These are phyloP conservation scores for Anser cygnoides DNA, from an alignment of 2,113 vertebrate genomes.

Conservation along the genomic window DNA sequence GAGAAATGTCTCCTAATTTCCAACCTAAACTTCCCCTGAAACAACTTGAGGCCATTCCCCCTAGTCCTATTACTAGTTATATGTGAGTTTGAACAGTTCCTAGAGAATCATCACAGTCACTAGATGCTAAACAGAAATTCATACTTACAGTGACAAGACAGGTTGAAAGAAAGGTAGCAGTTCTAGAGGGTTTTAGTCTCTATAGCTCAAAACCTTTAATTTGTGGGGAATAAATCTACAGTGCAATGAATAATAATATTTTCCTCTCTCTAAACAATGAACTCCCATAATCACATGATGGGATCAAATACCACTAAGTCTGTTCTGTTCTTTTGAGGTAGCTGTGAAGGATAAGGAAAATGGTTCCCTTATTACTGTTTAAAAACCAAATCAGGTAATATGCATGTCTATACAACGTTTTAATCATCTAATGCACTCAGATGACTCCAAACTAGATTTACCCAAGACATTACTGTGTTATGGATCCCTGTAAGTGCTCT, in stretches of 20 bases:
- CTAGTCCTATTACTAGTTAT: too few species aligned
- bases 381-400: neutral
- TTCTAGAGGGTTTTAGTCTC: neutral
- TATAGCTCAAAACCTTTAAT: neutral
- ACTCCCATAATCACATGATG: neutral
- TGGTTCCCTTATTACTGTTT: neutral
- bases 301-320: neutral
- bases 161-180: neutral
- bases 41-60: too few species aligned
- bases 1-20: too few species aligned
- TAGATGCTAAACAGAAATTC: neutral
- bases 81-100: neutral
- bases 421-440: neutral
- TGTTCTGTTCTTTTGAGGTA: neutral
- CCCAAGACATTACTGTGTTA: neutral
- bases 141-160: neutral
- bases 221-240: neutral
- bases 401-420: neutral
- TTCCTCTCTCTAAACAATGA: neutral
- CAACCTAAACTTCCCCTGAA: too few species aligned
- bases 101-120: neutral
- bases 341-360: neutral
- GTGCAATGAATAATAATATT: neutral
- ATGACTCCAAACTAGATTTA: constrained; percentile 31
- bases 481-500: constrained; percentile 42